Evolutionary conservation across 2,888 invertebrate species (phyloP), one percentile per base, ranked within the genome.

Genomic region (Polydrusus tereticollis): DNA sequence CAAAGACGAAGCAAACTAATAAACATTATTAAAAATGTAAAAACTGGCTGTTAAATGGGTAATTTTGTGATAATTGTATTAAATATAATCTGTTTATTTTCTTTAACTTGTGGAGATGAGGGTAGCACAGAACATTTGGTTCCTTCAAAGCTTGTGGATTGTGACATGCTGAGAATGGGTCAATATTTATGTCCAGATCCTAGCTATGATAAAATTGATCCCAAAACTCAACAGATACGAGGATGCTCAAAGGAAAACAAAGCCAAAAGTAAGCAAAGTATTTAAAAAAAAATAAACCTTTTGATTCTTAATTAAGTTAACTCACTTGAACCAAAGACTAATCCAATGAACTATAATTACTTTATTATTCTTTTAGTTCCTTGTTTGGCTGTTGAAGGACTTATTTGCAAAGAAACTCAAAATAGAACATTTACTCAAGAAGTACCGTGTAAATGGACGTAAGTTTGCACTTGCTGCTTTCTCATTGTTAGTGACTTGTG

Each of bases 391-490:
- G 94, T 93, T 2, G 93, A 93, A 74, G 93, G 93, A 7, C 90
- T 98, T 59, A 90, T 90, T 72, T 98, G 98, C 83, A 88, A 88
- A 78, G 93, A 93, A 85, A 91, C 93, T 0, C 91, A 92, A 65
- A 94, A 93, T 83, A 90, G 92, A 33, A 92, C 92, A 14, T 98
- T 98, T 84, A 90, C 89, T 63, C 93, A 88, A 81, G 93, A 94
- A 79, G 88, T 96, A 79, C 93, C 94, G 8, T 98, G 98, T 86
- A 93, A 94, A 88, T 98, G 96, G 94, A 98, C 97, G 95, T 96
- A 89, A 91, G 96, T 91, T n/a, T n/a, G n/a, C n/a, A n/a, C n/a
- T n/a, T n/a, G n/a, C n/a, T 41, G 41, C 4, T 14, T 6, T 41
- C 4, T 7, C 18, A 36, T 18, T 41, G 12, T 33, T 21, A 26